phyloP scores from a whole-genome alignment of 2,113 vertebrate genomes.

The Neogobius melanostomus region DNA sequence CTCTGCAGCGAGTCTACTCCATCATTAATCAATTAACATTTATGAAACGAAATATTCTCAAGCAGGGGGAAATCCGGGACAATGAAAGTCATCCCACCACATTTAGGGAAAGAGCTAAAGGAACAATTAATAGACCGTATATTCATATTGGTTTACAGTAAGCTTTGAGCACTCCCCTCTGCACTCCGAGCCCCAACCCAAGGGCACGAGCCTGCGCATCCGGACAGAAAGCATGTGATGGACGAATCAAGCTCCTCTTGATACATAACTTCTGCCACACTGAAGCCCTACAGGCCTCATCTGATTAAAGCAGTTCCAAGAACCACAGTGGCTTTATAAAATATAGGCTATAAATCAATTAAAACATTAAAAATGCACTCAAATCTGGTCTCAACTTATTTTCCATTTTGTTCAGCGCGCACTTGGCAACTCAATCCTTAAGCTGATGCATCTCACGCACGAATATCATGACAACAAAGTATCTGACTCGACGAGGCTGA shows the following conservation, averaged over 20 bases:
- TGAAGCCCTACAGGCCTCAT: conserved; percentile 39
- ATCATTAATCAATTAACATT: conserved; percentile 77
- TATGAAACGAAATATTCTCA: conserved; percentile 70
- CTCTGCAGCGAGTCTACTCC: conserved; percentile 45
- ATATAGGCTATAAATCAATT: neutral
- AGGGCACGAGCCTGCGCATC: conserved; percentile 44
- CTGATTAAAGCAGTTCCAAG: conserved; percentile 17
- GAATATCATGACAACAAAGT: neutral
- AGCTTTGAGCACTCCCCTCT: conserved; percentile 22
- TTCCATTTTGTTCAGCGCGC: too few species aligned
- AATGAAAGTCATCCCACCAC: conserved; percentile 28
- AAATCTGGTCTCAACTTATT: neutral
- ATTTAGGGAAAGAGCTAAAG: conserved; percentile 54
- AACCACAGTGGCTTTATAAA: neutral
- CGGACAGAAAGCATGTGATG: conserved; percentile 14
- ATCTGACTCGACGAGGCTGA: conserved; percentile 37
- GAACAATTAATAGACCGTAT: conserved; percentile 58
- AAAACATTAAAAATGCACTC: neutral
- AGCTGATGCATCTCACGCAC: neutral
- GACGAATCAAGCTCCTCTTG: neutral
- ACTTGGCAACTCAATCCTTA: neutral
- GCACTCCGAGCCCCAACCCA: conserved; percentile 23
- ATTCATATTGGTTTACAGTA: conserved; percentile 65
- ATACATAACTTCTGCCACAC: neutral
- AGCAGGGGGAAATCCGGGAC: conserved; percentile 13